Evolutionary conservation across 1,140 invertebrate genomes (phyloP).

Genomic region (Neodiprion lecontei): DNA sequence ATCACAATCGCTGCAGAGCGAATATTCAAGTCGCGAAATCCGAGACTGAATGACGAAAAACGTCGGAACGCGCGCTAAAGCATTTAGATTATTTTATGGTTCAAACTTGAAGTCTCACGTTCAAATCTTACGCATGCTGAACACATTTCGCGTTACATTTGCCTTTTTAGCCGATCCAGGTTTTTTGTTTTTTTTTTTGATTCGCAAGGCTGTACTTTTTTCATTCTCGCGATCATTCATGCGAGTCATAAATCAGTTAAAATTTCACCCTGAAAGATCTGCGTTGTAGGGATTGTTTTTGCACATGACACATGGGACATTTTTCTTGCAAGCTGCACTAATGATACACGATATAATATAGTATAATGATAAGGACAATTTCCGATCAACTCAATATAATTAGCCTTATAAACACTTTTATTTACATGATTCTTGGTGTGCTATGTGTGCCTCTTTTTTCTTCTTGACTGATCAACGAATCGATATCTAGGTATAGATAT

Average conservation of each 20-base stretch:
- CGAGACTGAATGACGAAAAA: no score
- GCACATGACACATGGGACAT: no score
- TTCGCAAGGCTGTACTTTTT: no score
- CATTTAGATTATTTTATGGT: no score
- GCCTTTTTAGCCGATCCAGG: no score
- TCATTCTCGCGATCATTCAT: no score
- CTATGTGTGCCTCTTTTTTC: neutral
- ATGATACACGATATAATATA: neutral
- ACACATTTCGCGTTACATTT: no score
- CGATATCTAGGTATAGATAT: neutral
- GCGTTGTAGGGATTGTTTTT: no score
- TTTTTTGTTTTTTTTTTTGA: no score
- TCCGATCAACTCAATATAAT: constrained; percentile 9
- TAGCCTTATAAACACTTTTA: constrained; percentile 26
- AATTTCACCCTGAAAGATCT: neutral
- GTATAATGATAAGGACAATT: neutral
- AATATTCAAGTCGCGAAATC: neutral
- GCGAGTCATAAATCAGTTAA: neutral
- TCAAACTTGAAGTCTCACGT: no score
- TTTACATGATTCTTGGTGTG: constrained; percentile 27
- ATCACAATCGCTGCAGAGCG: neutral
- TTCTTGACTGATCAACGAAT: neutral
- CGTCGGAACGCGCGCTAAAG: no score
- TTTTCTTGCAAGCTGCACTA: neutral
- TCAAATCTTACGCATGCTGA: no score